A percentile compares a stretch with the other conserved stretches of the same genome.
phyloP scores from a whole-genome alignment of 2,888 invertebrate species.

The Pycnomerus fuliginosus region DNA sequence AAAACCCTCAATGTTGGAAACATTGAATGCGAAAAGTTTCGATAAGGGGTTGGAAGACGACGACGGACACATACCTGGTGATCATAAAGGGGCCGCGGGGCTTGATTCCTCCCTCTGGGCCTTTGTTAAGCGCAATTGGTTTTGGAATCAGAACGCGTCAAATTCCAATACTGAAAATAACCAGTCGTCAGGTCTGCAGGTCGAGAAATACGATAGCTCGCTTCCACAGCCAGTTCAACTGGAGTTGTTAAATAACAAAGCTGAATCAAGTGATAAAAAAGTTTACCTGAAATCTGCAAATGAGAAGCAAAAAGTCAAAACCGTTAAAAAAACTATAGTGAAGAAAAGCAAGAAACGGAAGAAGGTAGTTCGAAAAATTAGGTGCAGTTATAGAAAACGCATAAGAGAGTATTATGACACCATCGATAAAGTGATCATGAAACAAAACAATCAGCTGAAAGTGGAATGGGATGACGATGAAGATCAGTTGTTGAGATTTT shows the following conservation, averaged over 20 bases:
- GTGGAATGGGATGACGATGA: conserved; percentile 68
- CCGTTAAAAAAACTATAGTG: conserved; percentile 13
- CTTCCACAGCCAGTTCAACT: conserved; percentile 17
- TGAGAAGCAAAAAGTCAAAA: neutral
- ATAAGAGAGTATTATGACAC: conserved; percentile 57
- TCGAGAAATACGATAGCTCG: conserved; percentile 5
- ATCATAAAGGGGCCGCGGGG: conserved; percentile 70
- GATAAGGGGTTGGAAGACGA: conserved; percentile 53
- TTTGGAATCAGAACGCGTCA: conserved; percentile 44
- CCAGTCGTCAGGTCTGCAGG: conserved; percentile 5
- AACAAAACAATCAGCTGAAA: conserved; percentile 53
- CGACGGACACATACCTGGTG: conserved; percentile 67
- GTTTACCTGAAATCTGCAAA: conserved; percentile 10
- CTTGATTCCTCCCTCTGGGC: conserved; percentile 69
- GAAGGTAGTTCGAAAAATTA: conserved; percentile 23
- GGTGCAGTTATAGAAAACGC: conserved; percentile 12
- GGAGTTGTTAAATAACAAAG: conserved; percentile 12
- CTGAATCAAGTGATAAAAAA: conserved; percentile 20
- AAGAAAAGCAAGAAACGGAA: conserved; percentile 12
- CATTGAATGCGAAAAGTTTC: conserved; percentile 50
- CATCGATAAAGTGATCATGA: conserved; percentile 62
- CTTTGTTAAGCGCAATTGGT: conserved; percentile 67
- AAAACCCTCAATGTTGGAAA: conserved; percentile 54
- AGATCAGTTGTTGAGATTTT: conserved; percentile 67
- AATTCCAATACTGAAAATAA: neutral